Percentiles rank a stretch among this genome's conserved stretches.
Evolutionary conservation across 2,113 vertebrate species (phyloP).

Genomic region (Lipophrys pholis): DNA sequence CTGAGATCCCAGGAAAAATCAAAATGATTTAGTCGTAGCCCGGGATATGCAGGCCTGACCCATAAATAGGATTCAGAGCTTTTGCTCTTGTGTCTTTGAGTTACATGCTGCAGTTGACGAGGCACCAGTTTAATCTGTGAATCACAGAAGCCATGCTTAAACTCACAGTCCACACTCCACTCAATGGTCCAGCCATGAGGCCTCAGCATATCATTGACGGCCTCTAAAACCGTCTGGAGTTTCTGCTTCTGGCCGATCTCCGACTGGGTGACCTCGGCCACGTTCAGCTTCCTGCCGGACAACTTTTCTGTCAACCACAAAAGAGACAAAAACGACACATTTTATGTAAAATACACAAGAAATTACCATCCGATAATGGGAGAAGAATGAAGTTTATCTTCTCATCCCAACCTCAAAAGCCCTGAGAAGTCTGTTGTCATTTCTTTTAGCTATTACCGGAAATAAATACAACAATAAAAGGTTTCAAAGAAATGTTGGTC

Average conservation of each 20-base stretch:
- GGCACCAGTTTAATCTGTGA: neutral
- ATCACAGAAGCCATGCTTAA: neutral
- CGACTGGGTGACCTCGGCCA: slow-evolving; percentile 96
- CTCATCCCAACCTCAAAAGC: no score
- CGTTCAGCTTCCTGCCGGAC: slow-evolving; percentile 90
- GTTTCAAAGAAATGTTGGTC: neutral
- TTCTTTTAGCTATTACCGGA: no score
- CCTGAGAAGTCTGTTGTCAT: no score
- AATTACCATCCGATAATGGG: neutral
- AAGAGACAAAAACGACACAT: neutral
- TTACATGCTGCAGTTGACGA: neutral
- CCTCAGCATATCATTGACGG: slow-evolving; percentile 89
- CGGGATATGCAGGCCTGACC: no score
- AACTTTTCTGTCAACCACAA: slow-evolving; percentile 86
- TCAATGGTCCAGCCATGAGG: slow-evolving; percentile 91
- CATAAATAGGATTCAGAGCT: no score
- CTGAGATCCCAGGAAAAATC: no score
- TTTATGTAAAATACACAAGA: neutral
- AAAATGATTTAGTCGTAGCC: no score
- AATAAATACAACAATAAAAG: neutral
- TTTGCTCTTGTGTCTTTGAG: neutral
- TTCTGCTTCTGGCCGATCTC: slow-evolving; percentile 98
- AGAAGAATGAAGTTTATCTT: no score
- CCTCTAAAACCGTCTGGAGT: slow-evolving; percentile 93
- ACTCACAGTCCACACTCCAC: slow-evolving; percentile 95